Percentiles rank a stretch among this genome's conserved stretches.
Conservation (phyloP, 2,888 invertebrate species). For the Tenthredo livida region DNA sequence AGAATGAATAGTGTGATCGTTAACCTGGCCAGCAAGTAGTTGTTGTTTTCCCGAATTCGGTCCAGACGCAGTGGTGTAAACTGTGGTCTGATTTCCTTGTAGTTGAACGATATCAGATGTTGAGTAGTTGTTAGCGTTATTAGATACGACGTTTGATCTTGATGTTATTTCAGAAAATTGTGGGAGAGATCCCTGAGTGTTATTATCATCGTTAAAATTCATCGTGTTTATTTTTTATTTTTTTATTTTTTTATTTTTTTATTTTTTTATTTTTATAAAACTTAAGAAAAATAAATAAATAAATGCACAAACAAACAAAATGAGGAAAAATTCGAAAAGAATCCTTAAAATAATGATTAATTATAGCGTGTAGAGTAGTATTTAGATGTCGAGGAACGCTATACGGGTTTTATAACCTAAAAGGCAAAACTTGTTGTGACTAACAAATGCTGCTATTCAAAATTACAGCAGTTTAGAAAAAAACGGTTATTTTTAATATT, state of each 20-base stretch:
- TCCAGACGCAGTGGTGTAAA: slow-evolving; percentile 69
- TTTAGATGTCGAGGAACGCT: slow-evolving; percentile 2
- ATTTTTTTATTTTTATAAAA: background rate
- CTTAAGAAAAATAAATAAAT: too few species aligned
- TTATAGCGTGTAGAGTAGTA: background rate
- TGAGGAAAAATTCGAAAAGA: background rate
- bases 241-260: background rate
- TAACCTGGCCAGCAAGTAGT: slow-evolving; percentile 58
- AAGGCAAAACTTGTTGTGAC: slow-evolving; percentile 23
- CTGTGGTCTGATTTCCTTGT: slow-evolving; percentile 65
- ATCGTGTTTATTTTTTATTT: slow-evolving; percentile 64
- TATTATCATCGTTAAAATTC: slow-evolving; percentile 71
- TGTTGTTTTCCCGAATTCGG: slow-evolving; percentile 69
- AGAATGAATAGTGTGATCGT: background rate
- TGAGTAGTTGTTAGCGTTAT: slow-evolving; percentile 61
- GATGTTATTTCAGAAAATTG: slow-evolving; percentile 74
- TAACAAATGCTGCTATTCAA: slow-evolving; percentile 37
- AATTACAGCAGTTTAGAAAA: slow-evolving; percentile 33
- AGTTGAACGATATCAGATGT: slow-evolving; percentile 62
- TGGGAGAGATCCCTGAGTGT: slow-evolving; percentile 69
- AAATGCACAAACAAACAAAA: background rate
- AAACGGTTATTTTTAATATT: slow-evolving; percentile 14
- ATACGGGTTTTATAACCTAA: slow-evolving; percentile 47
- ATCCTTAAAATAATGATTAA: background rate
- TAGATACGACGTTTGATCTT: slow-evolving; percentile 64